Base-by-base conservation (phyloP, 1,140 invertebrate genomes). In the Galleria mellonella region DNA sequence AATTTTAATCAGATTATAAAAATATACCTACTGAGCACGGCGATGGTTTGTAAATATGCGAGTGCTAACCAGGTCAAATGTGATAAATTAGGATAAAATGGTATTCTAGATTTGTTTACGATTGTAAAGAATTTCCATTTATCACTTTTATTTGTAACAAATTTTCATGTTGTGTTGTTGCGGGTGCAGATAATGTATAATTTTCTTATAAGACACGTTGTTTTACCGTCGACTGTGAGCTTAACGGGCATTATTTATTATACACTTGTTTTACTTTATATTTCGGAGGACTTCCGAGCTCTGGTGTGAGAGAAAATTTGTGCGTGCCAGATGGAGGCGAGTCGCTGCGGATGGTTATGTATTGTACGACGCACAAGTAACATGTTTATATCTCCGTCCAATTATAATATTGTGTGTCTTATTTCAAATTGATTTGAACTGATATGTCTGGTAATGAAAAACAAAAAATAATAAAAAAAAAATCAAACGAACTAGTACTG, bases 71-170 rank as follows among this genome's bases (percentile, higher is more conserved):
- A 73, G 72, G 69, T 68, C 63, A 77, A 85, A 79, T 84, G 78
- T 84, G 78, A 84, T 83, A 85, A 67, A 82, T 62, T 82, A 82
- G 75, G 46, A 53, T 72, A 81, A 82, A 75, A 69, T 66, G 51
- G 62, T 50, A 31, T 57, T 63, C 56, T 69, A 63, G 38, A 46
- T 65, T 75, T 55, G 44, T 61, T 55, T 45, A 40, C 42, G 45
- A 49, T 41, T 53, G 29, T 47, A 48, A 50, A 41, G 17, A 48
- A 59, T 43, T 54, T 41, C 39, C 32, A 55, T 37, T 37, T 17
- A 5, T 37, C 14, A 37, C 14, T 0, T 23, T 23, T 3, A 23
- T 23, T 23, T 23, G 6, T 23, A 23, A 23, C 17, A 23, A 23
- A 23, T 23, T 3, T 23, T 23, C 17, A 6, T 23, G 17, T 23